Evolutionary conservation across 2,113 vertebrate species (phyloP), one percentile per base, ranked within the genome.

Genomic region (Hypomesus transpacificus): DNA sequence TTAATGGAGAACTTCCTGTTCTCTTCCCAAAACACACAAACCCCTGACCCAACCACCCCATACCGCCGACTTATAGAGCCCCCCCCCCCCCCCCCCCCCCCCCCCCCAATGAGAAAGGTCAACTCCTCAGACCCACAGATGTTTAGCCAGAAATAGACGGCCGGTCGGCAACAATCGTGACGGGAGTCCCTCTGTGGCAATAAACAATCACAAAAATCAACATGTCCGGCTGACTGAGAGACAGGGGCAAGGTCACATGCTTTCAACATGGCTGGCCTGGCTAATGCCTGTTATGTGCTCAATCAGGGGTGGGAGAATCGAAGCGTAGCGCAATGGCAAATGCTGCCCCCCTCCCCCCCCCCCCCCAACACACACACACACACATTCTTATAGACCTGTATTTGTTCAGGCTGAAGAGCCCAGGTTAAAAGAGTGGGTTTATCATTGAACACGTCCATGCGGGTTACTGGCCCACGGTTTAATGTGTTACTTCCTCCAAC

Each of bases 361-460:
- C 31, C 4, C 54, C 53, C 53, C 53, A 14, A 56, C 17, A 18
- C 54, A 56, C 17, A 56, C 54, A 56, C 54, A 56, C 9, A 16
- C 18, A 11, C 60, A 63, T 63, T 63, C 28, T 63, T 63, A 18
- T 34, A 63, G 14, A 39, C 34, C 46, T 11, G 51, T 71, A 70
- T 89, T 89, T 88, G 85, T 86, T 88, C 87, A 78, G 82, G 84
- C 86, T 85, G 88, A 89, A 78, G 78, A 78, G 9, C 74, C 77
- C 26, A 87, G 83, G 87, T 87, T 87, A 87, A 46, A 80, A 80
- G 80, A 84, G 69, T 77, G 82, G 78, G 87, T 84, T 88, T 88
- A 90, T 90, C 88, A 90, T 87, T 89, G 89, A 89, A 86, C 88
- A 86, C 1, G 87, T 88, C 87, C 63, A 74, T 14, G 77, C 20